phyloP scores from a whole-genome alignment of 2,888 invertebrate genomes.

The Girardia tigrina region DNA sequence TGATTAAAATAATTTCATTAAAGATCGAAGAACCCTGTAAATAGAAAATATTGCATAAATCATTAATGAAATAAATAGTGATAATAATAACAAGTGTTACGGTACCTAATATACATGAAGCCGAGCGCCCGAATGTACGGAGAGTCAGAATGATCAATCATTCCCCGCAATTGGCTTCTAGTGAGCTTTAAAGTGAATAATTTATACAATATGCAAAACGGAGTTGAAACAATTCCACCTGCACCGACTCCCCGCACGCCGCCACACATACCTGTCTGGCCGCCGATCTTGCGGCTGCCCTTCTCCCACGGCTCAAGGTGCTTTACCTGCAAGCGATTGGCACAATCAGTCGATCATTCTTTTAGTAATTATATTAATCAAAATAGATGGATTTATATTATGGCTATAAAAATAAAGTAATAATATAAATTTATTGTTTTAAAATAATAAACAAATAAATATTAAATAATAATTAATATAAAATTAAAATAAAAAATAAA shows the following conservation, averaged over 20 bases:
- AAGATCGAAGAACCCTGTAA: not conserved
- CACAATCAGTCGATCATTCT: too few relatives aligned
- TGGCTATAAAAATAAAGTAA: too few relatives aligned
- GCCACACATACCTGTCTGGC: conserved; percentile 99
- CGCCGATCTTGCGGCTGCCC: conserved; percentile 86
- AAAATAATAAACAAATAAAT: too few relatives aligned
- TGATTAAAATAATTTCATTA: not conserved
- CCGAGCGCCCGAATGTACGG: conserved; percentile 91
- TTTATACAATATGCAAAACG: conserved; percentile 94
- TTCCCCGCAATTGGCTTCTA: conserved; percentile 87
- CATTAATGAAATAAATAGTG: not conserved
- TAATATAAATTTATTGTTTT: too few relatives aligned
- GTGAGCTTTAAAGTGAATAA: conserved; percentile 85
- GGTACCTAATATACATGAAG: conserved; percentile 60
- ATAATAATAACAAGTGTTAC: not conserved
- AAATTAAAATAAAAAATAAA: too few relatives aligned
- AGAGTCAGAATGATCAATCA: conserved; percentile 84
- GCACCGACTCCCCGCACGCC: conserved; percentile 96
- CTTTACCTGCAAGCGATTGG: conserved; percentile 56
- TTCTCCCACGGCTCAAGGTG: conserved; percentile 98
- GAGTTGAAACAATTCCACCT: conserved; percentile 97
- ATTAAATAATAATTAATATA: too few relatives aligned
- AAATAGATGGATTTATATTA: too few relatives aligned
- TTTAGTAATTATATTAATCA: too few relatives aligned
- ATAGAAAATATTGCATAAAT: not conserved